Evolutionary conservation across 2,888 invertebrate species (phyloP).

Genomic region (Drosophila cracens): DNA sequence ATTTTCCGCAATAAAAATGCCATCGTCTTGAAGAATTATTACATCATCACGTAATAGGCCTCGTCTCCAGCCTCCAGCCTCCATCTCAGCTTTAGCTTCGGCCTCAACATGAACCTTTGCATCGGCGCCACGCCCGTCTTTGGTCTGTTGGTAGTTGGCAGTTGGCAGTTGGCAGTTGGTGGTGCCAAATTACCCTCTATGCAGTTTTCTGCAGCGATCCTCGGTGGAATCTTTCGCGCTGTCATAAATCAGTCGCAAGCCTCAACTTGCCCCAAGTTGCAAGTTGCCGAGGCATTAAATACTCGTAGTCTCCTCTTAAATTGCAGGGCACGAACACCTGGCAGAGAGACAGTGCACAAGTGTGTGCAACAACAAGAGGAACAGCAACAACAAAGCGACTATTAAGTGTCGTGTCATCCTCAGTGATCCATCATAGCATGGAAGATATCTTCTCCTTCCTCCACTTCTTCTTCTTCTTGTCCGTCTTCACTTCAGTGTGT

Average conservation of each 20-base stretch:
- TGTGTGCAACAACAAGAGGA: slow-evolving; percentile 25
- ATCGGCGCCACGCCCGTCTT: slow-evolving; percentile 70
- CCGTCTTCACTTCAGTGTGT: slow-evolving; percentile 3
- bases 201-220: slow-evolving; percentile 33
- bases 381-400: slow-evolving; percentile 55
- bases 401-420: slow-evolving; percentile 78
- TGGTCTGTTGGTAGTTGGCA: slow-evolving; percentile 33
- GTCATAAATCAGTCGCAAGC: slow-evolving; percentile 75
- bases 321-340: slow-evolving; percentile 71
- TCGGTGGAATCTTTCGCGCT: slow-evolving; percentile 64
- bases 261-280: slow-evolving; percentile 49
- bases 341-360: slow-evolving; percentile 26
- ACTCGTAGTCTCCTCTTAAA: slow-evolving; percentile 69
- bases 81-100: slow-evolving; percentile 13
- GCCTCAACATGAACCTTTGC: neutral
- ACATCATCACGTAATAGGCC: slow-evolving; percentile 78
- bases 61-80: slow-evolving; percentile 37
- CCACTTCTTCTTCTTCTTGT: neutral
- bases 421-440: slow-evolving; percentile 73
- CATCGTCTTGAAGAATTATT: slow-evolving; percentile 76
- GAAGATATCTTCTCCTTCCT: slow-evolving; percentile 43
- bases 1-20: slow-evolving; percentile 79
- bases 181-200: slow-evolving; percentile 67
- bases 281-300: slow-evolving; percentile 64
- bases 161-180: slow-evolving; percentile 16